Conservation (phyloP, 23 tunicate species). For the Botrylloides violaceus region DNA sequence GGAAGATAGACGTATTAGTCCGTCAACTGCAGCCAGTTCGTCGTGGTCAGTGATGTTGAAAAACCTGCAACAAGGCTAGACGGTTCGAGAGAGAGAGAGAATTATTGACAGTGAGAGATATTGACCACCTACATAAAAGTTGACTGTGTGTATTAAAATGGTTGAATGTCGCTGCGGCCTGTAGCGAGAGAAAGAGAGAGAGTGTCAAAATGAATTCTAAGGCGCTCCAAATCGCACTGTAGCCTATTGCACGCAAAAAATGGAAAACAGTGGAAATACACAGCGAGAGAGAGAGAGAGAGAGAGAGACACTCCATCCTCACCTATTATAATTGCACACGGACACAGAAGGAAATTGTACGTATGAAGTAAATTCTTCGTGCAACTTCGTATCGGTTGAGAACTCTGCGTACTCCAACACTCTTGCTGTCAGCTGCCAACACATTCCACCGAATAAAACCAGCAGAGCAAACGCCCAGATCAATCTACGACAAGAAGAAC, state of each 20-base stretch:
- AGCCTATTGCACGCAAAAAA: too few species aligned
- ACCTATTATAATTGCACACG: conserved; percentile 61
- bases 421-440: conserved; percentile 33
- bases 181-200: too few species aligned
- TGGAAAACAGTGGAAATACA: too few species aligned
- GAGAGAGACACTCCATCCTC: too few species aligned
- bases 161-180: too few species aligned
- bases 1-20: neutral
- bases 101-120: too few species aligned
- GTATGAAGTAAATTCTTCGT: conserved; percentile 30
- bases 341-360: conserved; percentile 48
- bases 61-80: neutral
- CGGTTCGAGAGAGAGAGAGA: too few species aligned
- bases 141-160: too few species aligned
- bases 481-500: conserved; percentile 8
- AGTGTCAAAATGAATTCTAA: too few species aligned
- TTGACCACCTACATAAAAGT: too few species aligned
- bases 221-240: too few species aligned
- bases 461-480: conserved; percentile 33
- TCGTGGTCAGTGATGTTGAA: conserved; percentile 20
- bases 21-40: conserved; percentile 11
- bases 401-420: conserved; percentile 30
- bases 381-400: conserved; percentile 33
- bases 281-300: too few species aligned
- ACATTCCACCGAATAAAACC: conserved; percentile 32